These are phyloP conservation scores for Rhagium mordax DNA, from an alignment of 2,888 invertebrate genomes.

Conservation along the genomic window DNA sequence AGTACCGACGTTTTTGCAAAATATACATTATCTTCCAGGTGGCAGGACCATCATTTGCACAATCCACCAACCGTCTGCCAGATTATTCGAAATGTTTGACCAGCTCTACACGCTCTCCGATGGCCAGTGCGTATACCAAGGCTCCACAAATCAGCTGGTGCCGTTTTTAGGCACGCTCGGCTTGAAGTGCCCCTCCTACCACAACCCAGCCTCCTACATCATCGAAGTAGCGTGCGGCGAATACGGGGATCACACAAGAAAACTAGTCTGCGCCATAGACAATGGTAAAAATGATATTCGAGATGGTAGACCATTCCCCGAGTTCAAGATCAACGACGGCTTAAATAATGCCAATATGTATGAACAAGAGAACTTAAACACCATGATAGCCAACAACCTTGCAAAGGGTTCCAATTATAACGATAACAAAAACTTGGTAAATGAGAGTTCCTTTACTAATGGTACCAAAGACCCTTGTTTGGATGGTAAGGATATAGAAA, in stretches of 20 bases:
- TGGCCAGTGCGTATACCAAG: conserved; percentile 96
- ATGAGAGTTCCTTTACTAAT: conserved; percentile 77
- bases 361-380: conserved; percentile 58
- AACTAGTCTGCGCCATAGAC: conserved; percentile 87
- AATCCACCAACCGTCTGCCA: conserved; percentile 96
- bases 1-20: not conserved
- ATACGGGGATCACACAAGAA: conserved; percentile 92
- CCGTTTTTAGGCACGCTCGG: conserved; percentile 84
- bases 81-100: conserved; percentile 97
- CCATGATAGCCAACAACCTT: conserved; percentile 65
- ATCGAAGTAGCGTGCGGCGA: conserved; percentile 95
- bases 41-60: conserved; percentile 97
- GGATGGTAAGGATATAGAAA: conserved; percentile 68
- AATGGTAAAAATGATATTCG: conserved; percentile 89
- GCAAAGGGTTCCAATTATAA: conserved; percentile 71
- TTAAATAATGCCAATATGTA: conserved; percentile 69
- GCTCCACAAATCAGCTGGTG: conserved; percentile 88
- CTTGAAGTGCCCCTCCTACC: conserved; percentile 95
- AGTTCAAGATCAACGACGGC: conserved; percentile 64
- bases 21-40: conserved; percentile 61
- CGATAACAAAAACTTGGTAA: conserved; percentile 72
- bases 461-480: conserved; percentile 72
- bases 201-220: conserved; percentile 97
- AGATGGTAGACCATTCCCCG: conserved; percentile 80
- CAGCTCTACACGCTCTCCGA: conserved; percentile 94